These are phyloP conservation scores for Vireo altiloquus DNA, from an alignment of 2,113 vertebrate species.

Conservation along the genomic window DNA sequence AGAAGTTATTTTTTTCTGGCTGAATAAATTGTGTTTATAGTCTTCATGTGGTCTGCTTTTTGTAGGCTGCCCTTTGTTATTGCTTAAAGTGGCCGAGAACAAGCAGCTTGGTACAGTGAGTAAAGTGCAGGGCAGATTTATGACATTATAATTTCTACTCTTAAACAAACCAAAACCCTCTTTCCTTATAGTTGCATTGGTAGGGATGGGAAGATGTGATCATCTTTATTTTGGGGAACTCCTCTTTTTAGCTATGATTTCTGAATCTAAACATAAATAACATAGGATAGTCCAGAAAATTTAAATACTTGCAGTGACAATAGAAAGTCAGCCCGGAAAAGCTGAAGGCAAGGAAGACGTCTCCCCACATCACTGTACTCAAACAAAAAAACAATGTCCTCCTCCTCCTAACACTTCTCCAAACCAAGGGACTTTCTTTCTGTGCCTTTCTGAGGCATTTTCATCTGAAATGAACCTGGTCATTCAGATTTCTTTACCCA, in stretches of 20 bases:
- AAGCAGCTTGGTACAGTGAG: background rate
- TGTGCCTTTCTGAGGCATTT: background rate
- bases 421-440: background rate
- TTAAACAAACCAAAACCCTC: background rate
- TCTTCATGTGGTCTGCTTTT: background rate
- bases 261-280: background rate
- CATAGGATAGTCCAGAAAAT: background rate
- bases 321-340: background rate
- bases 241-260: background rate
- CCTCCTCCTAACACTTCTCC: background rate
- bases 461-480: background rate
- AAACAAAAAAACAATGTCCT: background rate
- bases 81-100: background rate
- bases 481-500: background rate
- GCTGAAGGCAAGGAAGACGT: background rate
- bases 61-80: background rate
- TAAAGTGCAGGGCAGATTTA: background rate
- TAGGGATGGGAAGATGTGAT: background rate
- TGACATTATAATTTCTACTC: background rate
- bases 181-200: background rate
- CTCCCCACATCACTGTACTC: background rate
- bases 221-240: background rate
- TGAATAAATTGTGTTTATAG: background rate
- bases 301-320: background rate
- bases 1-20: background rate